Base-by-base conservation (phyloP, 1,140 invertebrate species). In the Drosophila littoralis region DNA sequence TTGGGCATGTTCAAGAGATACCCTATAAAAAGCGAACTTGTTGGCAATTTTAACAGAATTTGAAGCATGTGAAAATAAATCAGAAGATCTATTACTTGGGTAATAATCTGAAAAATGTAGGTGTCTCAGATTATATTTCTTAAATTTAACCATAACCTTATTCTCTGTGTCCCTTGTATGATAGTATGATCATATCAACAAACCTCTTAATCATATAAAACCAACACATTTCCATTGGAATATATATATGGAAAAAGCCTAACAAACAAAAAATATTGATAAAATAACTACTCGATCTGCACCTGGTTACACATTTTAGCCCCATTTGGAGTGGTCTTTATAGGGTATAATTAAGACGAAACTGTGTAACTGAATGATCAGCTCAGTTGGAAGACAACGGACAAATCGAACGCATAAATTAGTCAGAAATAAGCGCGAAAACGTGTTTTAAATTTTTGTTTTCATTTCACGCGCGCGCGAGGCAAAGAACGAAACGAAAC, bases 371-470 rank as follows among this genome's bases (percentile, higher is more conserved):
- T 74, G 74, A 84, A 38, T 64, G 77, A 70, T 48, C 61, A 57
- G 68, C 79, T 60, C 64, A 65, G 59, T 22, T 42, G 46, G 50
- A 46, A 69, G 57, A 65, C 78, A 84, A 85, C 77, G 65, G 69
- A 69, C 67, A 78, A 89, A 61, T 89, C 84, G 84, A 89, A 89
- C 84, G 84, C 84, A 89, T 89, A 89, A 89, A 89, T 89, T 89
- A 89, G 80, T 66, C 68, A 84, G 71, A 89, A 89, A 81, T 89
- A 84, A 84, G 77, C 84, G 84, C 84, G 85, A 89, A 89, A 89
- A 89, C 84, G 84, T 89, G 84, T 89, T 89, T 89, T 81, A 81
- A 89, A 89, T 89, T 88, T 89, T 81, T 84, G 80, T 88, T 79
- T 88, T 89, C 75, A 81, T 80, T 77, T 84, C 77, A 77, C 77